A percentile compares a stretch with the other conserved stretches of the same genome.
phyloP scores from a whole-genome alignment of 2,888 invertebrate genomes.

The Pyrochroa serraticornis region DNA sequence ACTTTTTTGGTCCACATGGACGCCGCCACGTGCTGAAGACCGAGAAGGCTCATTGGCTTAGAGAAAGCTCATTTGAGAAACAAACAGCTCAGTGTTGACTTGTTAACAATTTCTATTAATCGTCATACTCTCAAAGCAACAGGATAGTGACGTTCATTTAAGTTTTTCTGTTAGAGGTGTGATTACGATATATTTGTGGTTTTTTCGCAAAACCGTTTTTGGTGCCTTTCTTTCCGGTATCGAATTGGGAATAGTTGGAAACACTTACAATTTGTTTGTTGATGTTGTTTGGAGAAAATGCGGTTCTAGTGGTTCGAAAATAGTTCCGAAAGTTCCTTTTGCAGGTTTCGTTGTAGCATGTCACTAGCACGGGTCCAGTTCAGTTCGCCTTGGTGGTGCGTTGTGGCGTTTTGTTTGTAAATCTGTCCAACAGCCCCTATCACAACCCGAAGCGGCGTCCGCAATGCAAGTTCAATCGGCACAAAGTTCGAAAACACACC shows the following conservation, averaged over 20 bases:
- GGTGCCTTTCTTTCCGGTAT: too few species aligned
- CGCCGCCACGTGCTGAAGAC: slow-evolving; percentile 11
- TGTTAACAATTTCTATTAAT: too few species aligned
- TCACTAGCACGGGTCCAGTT: slow-evolving; percentile 8
- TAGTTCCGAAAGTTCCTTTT: too few species aligned
- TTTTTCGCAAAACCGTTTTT: too few species aligned
- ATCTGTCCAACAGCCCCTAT: slow-evolving; percentile 2
- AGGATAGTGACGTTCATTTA: too few species aligned
- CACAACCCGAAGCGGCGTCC: neutral
- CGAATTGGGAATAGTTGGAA: too few species aligned
- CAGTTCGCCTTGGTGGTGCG: slow-evolving; percentile 18
- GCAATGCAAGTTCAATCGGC: too few species aligned
- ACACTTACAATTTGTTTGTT: neutral
- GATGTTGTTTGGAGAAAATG: neutral
- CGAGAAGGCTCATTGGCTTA: slow-evolving; percentile 8
- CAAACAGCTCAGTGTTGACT: slow-evolving; percentile 8
- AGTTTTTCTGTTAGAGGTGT: too few species aligned
- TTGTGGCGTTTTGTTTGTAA: slow-evolving; percentile 1
- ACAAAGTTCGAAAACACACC: neutral
- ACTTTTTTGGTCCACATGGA: slow-evolving; percentile 14
- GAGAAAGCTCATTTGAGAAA: slow-evolving; percentile 7
- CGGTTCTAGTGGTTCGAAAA: too few species aligned
- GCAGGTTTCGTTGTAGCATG: slow-evolving; percentile 3
- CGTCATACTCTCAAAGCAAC: too few species aligned
- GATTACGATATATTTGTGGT: too few species aligned